Conservation (phyloP, 2,888 invertebrate species). For the Cataglyphis cursor region DNA sequence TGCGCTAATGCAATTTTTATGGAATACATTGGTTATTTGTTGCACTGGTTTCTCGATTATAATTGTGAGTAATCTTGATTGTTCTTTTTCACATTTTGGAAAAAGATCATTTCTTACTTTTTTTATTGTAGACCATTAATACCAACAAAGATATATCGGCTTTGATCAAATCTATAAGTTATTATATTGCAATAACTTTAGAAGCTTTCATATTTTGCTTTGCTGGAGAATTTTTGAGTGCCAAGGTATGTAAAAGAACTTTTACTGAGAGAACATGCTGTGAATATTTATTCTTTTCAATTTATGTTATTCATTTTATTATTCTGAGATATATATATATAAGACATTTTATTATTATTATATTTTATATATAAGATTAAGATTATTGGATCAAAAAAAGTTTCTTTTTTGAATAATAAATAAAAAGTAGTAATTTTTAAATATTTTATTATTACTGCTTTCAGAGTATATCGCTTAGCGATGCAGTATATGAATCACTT, state of each 20-base stretch:
- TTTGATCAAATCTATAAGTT: slow-evolving; percentile 60
- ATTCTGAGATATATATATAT: neutral
- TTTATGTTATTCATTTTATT: neutral
- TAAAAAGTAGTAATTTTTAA: neutral
- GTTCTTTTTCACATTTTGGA: neutral
- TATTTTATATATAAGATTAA: neutral
- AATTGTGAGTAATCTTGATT: slow-evolving; percentile 61
- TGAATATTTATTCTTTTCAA: neutral
- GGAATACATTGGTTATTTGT: slow-evolving; percentile 70
- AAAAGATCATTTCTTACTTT: neutral
- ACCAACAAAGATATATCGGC: slow-evolving; percentile 15
- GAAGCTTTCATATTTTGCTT: slow-evolving; percentile 69
- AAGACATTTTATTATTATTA: neutral
- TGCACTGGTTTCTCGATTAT: slow-evolving; percentile 70
- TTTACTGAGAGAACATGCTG: neutral
- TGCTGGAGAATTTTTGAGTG: slow-evolving; percentile 69
- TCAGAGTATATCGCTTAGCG: slow-evolving; percentile 30
- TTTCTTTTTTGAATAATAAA: neutral
- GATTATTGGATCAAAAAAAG: neutral
- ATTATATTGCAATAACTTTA: slow-evolving; percentile 59
- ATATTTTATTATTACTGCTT: neutral
- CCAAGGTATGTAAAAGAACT: slow-evolving; percentile 58
- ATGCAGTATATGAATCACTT: slow-evolving; percentile 22
- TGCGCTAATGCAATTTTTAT: slow-evolving; percentile 69
- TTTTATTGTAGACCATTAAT: slow-evolving; percentile 58